Percentiles rank a stretch among this genome's conserved stretches.
phyloP scores from a whole-genome alignment of 1,140 invertebrate species.

The Neotoxoptera formosana region DNA sequence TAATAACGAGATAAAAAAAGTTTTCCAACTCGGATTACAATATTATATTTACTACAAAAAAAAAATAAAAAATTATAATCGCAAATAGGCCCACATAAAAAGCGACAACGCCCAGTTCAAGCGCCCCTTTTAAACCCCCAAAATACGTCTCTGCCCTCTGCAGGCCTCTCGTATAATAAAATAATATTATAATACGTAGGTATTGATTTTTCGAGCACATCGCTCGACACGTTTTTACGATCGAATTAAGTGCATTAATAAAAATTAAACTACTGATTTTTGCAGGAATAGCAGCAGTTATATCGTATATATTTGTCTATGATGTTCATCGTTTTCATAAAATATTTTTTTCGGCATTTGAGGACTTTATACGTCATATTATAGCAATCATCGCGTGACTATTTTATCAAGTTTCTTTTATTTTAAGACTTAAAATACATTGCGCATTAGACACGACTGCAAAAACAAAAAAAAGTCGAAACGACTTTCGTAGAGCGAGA shows the following conservation, averaged over 20 bases:
- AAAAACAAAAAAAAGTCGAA: background rate
- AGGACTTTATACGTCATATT: too few species aligned
- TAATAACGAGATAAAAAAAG: conserved; percentile 10
- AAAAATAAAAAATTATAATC: background rate
- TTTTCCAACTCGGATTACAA: background rate
- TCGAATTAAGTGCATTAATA: background rate
- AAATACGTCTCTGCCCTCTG: background rate
- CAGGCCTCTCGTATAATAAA: background rate
- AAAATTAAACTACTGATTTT: background rate
- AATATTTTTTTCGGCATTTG: background rate
- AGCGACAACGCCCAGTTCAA: background rate
- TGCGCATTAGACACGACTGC: background rate
- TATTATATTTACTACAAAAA: background rate
- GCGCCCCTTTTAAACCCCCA: background rate
- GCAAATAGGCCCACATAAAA: background rate
- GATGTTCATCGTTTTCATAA: background rate
- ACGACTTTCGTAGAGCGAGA: background rate
- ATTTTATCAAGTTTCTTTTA: background rate
- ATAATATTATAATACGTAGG: background rate
- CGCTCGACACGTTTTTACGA: background rate
- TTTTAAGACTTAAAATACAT: too few species aligned
- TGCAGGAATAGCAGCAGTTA: too few species aligned
- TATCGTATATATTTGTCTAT: too few species aligned
- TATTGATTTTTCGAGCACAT: background rate
- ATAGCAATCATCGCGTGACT: background rate